Evolutionary conservation across 2,888 invertebrate genomes (phyloP).

Genomic region (Cosmia trapezina): DNA sequence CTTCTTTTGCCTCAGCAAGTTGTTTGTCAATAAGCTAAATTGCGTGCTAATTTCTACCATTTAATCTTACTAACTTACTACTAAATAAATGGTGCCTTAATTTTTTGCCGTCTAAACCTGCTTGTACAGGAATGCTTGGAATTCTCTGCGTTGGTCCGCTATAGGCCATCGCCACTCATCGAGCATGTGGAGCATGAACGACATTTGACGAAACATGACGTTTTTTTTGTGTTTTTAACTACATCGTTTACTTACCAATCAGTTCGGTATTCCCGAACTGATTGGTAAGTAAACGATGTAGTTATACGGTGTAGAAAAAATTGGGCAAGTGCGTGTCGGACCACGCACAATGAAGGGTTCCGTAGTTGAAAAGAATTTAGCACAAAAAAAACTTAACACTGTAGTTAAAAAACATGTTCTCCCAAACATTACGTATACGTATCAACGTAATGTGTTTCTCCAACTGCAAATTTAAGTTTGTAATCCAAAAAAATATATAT

Average conservation of each 20-base stretch:
- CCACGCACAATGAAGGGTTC: no score
- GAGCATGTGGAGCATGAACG: conserved; percentile 58
- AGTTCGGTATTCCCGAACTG: conserved; percentile 19
- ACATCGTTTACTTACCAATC: no score
- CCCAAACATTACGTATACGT: no score
- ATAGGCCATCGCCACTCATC: conserved; percentile 5
- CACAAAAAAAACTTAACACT: no score
- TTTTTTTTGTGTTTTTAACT: no score
- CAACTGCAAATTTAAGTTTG: no score
- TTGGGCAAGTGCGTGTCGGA: no score
- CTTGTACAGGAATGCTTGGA: conserved; percentile 26
- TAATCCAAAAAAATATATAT: no score
- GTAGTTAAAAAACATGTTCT: no score
- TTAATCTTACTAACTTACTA: not conserved
- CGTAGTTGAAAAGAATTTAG: no score
- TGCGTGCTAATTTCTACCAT: not conserved
- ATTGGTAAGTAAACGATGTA: conserved; percentile 26
- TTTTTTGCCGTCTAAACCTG: conserved; percentile 44
- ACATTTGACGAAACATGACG: conserved; percentile 52
- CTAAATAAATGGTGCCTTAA: not conserved
- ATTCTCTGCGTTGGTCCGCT: conserved; percentile 14
- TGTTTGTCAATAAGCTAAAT: conserved; percentile 4
- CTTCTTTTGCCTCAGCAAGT: not conserved
- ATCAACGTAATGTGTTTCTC: no score
- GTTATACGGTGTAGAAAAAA: conserved; percentile 10